A percentile compares a stretch with the other conserved stretches of the same genome.
These are phyloP conservation scores for Nesoenas mayeri DNA, from an alignment of 2,113 vertebrate species.

Conservation along the genomic window DNA sequence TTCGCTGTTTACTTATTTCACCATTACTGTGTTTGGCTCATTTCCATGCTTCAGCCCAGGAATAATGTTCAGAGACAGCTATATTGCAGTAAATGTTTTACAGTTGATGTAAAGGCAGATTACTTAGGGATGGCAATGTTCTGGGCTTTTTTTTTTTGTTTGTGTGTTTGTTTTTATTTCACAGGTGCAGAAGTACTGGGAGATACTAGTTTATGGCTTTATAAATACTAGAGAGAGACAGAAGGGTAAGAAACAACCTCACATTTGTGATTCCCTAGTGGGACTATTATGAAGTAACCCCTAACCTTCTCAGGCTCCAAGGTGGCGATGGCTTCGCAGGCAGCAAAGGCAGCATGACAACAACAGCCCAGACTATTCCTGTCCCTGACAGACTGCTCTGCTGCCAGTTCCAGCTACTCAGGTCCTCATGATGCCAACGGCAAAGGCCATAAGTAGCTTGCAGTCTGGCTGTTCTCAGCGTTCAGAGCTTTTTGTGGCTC, in stretches of 20 bases:
- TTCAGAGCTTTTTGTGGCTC: neutral
- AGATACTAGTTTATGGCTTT: neutral
- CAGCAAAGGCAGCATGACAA: accelerated
- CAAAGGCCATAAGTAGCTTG: accelerated
- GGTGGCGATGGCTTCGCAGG: neutral
- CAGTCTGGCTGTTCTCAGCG: neutral
- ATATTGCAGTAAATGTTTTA: neutral
- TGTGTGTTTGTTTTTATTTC: neutral
- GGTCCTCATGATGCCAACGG: neutral
- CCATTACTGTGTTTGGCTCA: neutral
- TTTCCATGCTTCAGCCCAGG: neutral
- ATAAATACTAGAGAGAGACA: neutral
- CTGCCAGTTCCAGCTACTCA: neutral
- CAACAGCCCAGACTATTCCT: accelerated
- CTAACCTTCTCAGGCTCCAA: neutral
- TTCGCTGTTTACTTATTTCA: neutral
- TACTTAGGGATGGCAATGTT: neutral
- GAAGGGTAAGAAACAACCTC: neutral
- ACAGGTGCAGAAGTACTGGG: neutral
- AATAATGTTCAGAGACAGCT: neutral
- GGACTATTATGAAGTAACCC: neutral
- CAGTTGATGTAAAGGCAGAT: neutral
- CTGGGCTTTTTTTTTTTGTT: no score
- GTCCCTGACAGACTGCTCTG: accelerated
- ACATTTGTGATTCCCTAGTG: neutral